Conservation (phyloP, 2,797 vertebrate species). For the Tachyglossus aculeatus region DNA sequence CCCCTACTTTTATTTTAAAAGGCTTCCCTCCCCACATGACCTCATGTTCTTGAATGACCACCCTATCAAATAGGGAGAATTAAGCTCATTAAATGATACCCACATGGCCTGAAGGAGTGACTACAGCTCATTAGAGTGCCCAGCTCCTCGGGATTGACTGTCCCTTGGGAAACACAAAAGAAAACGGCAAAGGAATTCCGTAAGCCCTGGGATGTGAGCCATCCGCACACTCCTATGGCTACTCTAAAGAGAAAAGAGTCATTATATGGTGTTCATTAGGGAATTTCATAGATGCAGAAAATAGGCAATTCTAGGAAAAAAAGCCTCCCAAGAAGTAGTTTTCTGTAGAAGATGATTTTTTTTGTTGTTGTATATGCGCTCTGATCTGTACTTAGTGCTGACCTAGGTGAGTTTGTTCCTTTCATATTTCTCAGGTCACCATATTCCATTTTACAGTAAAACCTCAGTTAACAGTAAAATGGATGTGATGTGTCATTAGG, state of each 20-base stretch:
- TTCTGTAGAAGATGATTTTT: background rate
- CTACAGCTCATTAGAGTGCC: too few species aligned
- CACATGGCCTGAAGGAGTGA: too few species aligned
- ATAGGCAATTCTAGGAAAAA: background rate
- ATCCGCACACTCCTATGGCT: background rate
- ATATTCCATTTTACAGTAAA: conserved; percentile 23
- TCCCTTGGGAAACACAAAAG: too few species aligned
- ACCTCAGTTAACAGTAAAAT: conserved; percentile 50
- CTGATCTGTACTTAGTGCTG: conserved; percentile 1
- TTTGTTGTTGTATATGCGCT: conserved; percentile 20
- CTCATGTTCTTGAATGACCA: too few species aligned
- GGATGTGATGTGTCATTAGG: conserved; percentile 25
- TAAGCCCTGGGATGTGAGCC: background rate
- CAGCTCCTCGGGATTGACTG: too few species aligned
- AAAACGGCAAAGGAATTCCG: too few species aligned
- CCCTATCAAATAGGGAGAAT: too few species aligned
- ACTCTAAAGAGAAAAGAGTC: background rate
- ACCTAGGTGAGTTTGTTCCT: conserved; percentile 6
- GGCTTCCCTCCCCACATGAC: too few species aligned
- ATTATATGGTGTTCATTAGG: conserved; percentile 1
- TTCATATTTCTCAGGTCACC: conserved; percentile 5
- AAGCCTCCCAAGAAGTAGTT: background rate
- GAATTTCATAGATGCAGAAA: background rate
- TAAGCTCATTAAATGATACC: too few species aligned
- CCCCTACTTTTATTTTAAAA: too few species aligned